Evolutionary conservation across 2,888 invertebrate genomes (phyloP).

Genomic region (Oscheius sp.): DNA sequence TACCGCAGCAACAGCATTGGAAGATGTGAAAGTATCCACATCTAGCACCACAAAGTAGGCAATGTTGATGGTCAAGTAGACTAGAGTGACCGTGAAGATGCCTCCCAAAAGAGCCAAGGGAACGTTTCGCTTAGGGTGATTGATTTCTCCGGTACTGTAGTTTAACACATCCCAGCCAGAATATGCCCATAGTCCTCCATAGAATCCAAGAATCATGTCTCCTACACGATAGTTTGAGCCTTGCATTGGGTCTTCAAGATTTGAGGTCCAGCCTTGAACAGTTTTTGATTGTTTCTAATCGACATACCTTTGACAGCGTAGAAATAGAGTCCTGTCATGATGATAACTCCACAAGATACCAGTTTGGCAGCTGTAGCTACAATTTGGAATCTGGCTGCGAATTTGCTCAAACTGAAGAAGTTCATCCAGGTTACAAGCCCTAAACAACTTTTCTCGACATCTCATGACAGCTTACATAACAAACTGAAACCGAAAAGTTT

Average conservation of each 20-base stretch:
- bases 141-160: conserved; percentile 70
- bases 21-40: conserved; percentile 70
- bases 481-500: conserved; percentile 71
- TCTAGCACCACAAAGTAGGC: conserved; percentile 73
- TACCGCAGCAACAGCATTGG: conserved; percentile 72
- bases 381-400: conserved; percentile 71
- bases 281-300: neutral
- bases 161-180: conserved; percentile 73
- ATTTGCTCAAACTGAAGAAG: conserved; percentile 70
- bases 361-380: conserved; percentile 71
- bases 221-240: conserved; percentile 64
- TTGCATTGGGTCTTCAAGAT: conserved; percentile 62
- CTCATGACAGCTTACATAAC: conserved; percentile 58
- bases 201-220: conserved; percentile 68
- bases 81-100: conserved; percentile 62
- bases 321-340: conserved; percentile 70
- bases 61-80: conserved; percentile 70
- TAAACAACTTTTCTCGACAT: conserved; percentile 35
- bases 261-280: conserved; percentile 56
- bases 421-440: conserved; percentile 73
- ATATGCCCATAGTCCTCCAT: conserved; percentile 72
- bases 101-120: conserved; percentile 69
- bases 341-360: conserved; percentile 68
- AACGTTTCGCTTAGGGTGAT: conserved; percentile 66
- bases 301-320: conserved; percentile 67